Base-by-base conservation (phyloP, 1,140 invertebrate species). In the Drosophila hydei region DNA sequence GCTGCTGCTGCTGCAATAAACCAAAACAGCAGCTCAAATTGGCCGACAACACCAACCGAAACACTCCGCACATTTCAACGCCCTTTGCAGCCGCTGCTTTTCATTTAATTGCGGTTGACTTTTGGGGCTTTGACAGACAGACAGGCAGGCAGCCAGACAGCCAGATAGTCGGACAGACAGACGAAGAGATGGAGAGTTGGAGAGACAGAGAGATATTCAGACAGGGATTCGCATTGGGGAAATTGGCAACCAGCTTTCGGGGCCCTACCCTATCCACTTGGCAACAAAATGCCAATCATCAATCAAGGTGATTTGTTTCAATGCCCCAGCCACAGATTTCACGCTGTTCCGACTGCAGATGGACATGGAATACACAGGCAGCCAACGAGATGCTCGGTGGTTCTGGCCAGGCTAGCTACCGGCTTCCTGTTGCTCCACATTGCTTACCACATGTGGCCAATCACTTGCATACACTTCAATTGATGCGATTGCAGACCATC, bases 221-320 rank as follows among this genome's bases (percentile, higher is more conserved):
- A 16, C 25, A 33, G 47, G 30, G 27, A 43, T 40, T 69, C 48
- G 9, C 21, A 30, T 47, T 36, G 42, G 56, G 25, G 16, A 43
- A 27, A 48, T 45, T 48, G 33, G 21, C 18, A 40, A 18, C 18
- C 36, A 25, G 33, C 48, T 14, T 9, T 45, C 45, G 50, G 30
- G 54, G 3, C 38, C 5, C n/a, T 42, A 8, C 38, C 55, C 7
- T 3, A 55, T 47, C 55, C 64, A 68, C 63, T 83, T 72, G 75
- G 58, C 75, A 88, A 77, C 83, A 77, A 77, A 87, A 87, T 87
- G 83, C 81, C 81, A 87, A 87, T 87, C 81, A 87, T 87, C 83
- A 87, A 87, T 87, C 83, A 87, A 87, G 81, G 81, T 87, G 81
- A 87, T 87, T 87, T 87, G 81, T 87, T 87, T 87, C 83, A 85